Evolutionary conservation across 2,888 invertebrate genomes (phyloP).

Genomic region (Anthophora plumipes): DNA sequence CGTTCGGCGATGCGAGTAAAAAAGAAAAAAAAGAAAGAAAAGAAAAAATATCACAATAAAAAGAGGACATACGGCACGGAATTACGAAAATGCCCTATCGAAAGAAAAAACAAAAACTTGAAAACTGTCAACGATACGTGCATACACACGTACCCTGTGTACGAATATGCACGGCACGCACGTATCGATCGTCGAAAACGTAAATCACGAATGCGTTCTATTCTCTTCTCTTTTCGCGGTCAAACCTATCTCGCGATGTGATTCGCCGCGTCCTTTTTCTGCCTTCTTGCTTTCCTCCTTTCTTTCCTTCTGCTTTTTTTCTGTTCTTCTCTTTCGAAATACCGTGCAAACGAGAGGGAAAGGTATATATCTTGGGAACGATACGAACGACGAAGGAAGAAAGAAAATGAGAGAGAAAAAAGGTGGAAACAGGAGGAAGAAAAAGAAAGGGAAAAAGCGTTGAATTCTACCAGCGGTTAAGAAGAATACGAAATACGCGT

Average conservation of each 20-base stretch:
- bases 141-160: not conserved
- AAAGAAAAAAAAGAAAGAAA: no score
- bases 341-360: not conserved
- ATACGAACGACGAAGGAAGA: not conserved
- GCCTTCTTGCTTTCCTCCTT: not conserved
- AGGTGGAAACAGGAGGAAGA: no score
- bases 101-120: not conserved
- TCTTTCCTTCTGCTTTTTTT: not conserved
- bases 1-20: not conserved
- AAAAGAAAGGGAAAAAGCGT: constrained; percentile 62
- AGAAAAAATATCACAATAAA: constrained; percentile 1
- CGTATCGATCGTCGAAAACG: constrained; percentile 24
- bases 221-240: no score
- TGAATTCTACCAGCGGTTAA: constrained; percentile 65
- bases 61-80: not conserved
- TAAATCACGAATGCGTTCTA: not conserved
- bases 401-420: not conserved
- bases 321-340: not conserved
- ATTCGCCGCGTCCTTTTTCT: no score
- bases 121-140: constrained; percentile 1
- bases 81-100: not conserved
- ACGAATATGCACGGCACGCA: no score
- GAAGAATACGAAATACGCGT: constrained; percentile 72
- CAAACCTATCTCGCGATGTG: no score
- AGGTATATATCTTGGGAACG: not conserved